Evolutionary conservation across 2,888 invertebrate species (phyloP).

Genomic region (Cerastis rubricosa): DNA sequence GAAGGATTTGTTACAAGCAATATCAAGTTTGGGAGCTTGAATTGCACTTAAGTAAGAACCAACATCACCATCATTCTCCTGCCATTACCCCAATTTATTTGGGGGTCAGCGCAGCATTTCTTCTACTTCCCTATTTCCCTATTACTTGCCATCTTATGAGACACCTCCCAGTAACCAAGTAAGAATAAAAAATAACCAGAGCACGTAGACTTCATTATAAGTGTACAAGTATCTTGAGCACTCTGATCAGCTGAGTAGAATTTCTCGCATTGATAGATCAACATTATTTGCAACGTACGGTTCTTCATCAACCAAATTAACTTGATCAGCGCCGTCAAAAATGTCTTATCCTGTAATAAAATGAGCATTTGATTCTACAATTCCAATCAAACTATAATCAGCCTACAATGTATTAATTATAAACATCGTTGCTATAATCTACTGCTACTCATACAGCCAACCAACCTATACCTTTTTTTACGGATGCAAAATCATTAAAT

Average conservation of each 20-base stretch:
- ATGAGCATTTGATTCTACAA: neutral
- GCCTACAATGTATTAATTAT: neutral
- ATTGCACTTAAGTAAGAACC: too few relatives aligned
- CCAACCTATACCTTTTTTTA: neutral
- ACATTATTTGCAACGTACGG: neutral
- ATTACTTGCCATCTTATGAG: too few relatives aligned
- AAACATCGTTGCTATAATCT: neutral
- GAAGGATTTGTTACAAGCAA: neutral
- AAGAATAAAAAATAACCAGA: constrained; percentile 22
- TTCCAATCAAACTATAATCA: neutral
- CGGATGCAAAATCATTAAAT: too few relatives aligned
- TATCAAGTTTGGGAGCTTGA: neutral
- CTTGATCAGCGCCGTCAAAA: neutral
- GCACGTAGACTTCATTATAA: constrained; percentile 20
- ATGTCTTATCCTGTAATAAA: neutral
- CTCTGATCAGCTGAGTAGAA: constrained; percentile 39
- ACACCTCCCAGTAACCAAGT: too few relatives aligned
- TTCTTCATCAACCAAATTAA: constrained; percentile 22
- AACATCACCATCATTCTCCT: too few relatives aligned
- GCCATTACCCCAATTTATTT: too few relatives aligned
- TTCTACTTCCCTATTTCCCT: too few relatives aligned
- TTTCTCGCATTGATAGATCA: constrained; percentile 26
- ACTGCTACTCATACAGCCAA: neutral
- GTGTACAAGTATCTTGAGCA: constrained; percentile 29
- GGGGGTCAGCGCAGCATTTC: too few relatives aligned